Evolutionary conservation across 2,113 vertebrate genomes (phyloP), one percentile per base, ranked within the genome.

Genomic region (Seriola quinqueradiata): DNA sequence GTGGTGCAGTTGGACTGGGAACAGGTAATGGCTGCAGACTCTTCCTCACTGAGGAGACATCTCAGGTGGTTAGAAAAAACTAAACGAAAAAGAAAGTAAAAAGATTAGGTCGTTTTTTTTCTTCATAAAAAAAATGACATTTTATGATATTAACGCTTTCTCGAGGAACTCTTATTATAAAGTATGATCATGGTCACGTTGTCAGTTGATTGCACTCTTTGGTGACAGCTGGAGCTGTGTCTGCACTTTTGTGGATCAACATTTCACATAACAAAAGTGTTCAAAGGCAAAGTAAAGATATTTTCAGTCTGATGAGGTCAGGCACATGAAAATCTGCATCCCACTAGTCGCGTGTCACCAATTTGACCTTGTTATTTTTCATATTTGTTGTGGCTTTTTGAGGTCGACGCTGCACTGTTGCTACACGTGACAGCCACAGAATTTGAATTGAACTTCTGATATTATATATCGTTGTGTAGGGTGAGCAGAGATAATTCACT

Each of bases 1-100:
- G 70, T 32, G 1, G 60, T 50, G 78, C 84, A 77, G 68, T 14
- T 73, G 68, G 54, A 83, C 55, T 7, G 64, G 13, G 36, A 71
- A 40, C 67, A 91, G 70, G 70, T 74, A 67, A 82, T 40, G 67
- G 46, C 76, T 63, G 79, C 70, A 48, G 73, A 38, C 54, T 75
- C 59, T 52, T 86, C 75, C 54, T 81, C 60, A 42, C 46, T 50
- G 40, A 59, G 21, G 79, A 55, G 23, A 57, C 21, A 21, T 5
- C 32, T 68, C 14, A 36, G 46, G 17, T 23, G 4, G 34, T 73
- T 38, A 8, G 6, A 50, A 70, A n/a, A 42, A 48, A 52, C 57
- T 14, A 70, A 8, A 32, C 28, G 17, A 54, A 23, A 67, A 16
- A 32, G 8, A 16, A 28, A 19, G 38, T 28, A 32, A 28, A 65